Conservation (phyloP, 2,113 vertebrate species). For the Neogale vison region DNA sequence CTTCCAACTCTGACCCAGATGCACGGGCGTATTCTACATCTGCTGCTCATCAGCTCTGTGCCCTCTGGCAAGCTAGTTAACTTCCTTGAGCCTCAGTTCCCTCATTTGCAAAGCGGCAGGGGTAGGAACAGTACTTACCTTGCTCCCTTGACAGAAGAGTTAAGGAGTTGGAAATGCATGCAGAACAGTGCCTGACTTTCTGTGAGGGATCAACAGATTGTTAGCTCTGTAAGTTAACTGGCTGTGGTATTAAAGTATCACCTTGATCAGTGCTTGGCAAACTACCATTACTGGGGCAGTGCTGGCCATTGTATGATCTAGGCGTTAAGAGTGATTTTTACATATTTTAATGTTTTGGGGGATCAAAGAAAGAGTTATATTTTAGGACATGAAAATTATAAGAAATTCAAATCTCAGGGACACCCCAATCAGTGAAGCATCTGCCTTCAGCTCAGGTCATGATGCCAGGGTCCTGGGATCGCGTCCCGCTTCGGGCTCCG, state of each 20-base stretch:
- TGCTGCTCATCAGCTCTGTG: not conserved
- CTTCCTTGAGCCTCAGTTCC: not conserved
- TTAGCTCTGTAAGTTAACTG: not conserved
- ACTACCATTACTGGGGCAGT: rapidly evolving
- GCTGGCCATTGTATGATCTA: rapidly evolving
- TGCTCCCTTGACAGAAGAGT: rapidly evolving
- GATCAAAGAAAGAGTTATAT: not conserved
- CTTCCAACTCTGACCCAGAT: rapidly evolving
- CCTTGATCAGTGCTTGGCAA: not conserved
- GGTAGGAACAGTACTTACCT: not conserved
- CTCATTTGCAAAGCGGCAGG: not conserved
- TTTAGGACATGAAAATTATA: not conserved
- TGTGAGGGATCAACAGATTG: rapidly evolving
- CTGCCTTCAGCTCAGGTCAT: no score
- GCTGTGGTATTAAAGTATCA: no score
- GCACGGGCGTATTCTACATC: rapidly evolving
- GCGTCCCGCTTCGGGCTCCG: rapidly evolving
- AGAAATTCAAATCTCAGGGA: not conserved
- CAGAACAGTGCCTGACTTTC: rapidly evolving
- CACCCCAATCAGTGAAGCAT: no score
- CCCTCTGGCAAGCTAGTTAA: not conserved
- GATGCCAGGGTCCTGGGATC: no score
- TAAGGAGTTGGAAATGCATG: not conserved
- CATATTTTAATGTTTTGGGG: not conserved
- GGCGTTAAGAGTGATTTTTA: not conserved